These are phyloP conservation scores for Pandion haliaetus DNA, from an alignment of 2,113 vertebrate genomes.

Conservation along the genomic window DNA sequence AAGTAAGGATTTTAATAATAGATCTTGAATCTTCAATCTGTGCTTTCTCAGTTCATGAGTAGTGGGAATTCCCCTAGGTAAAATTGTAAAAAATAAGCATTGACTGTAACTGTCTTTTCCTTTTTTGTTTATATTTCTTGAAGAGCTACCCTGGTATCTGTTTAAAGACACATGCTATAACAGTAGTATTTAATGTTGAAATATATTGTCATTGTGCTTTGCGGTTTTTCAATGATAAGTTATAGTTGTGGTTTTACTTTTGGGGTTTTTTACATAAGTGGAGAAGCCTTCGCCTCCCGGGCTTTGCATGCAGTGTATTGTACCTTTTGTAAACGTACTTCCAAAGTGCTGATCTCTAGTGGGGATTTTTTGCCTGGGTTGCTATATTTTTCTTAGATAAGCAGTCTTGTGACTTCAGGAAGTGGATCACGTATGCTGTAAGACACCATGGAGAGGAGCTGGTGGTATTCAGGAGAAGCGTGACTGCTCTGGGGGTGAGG, in stretches of 20 bases:
- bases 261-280: not conserved
- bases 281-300: not conserved
- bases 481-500: not conserved
- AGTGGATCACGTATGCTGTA: not conserved
- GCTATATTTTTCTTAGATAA: not conserved
- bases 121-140: not conserved
- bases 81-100: conserved; percentile 1
- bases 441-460: not conserved
- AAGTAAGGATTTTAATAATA: not conserved
- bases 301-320: not conserved
- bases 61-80: conserved; percentile 44
- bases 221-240: not conserved
- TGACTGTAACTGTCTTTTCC: conserved; percentile 45
- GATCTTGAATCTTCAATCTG: not conserved
- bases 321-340: not conserved
- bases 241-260: not conserved
- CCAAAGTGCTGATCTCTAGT: not conserved
- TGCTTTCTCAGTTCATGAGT: not conserved
- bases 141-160: conserved; percentile 18
- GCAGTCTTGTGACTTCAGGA: not conserved
- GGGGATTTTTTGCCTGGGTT: not conserved
- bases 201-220: not conserved
- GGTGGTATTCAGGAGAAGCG: not conserved
- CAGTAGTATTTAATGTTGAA: not conserved
- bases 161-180: conserved; percentile 23